Evolutionary conservation across 2,888 invertebrate species (phyloP).

Genomic region (Argynnis bischoffii): DNA sequence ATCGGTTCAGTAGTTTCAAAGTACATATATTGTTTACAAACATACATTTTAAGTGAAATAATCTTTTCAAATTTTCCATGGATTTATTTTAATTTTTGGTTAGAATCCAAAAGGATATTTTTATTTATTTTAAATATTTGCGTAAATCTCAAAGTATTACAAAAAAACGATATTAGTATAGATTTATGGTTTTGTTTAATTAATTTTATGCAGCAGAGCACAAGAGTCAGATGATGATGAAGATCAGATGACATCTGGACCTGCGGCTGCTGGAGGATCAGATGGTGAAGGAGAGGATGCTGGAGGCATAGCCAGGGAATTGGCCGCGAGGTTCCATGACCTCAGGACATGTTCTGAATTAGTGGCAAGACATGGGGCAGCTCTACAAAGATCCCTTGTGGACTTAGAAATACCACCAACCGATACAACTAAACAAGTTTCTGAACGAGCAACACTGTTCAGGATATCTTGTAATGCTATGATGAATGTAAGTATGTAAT

Average conservation of each 20-base stretch:
- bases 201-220: slow-evolving; percentile 71
- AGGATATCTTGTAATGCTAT: slow-evolving; percentile 97
- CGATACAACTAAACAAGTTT: slow-evolving; percentile 92
- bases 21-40: too few species aligned
- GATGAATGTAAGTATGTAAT: slow-evolving; percentile 87
- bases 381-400: slow-evolving; percentile 89
- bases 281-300: slow-evolving; percentile 82
- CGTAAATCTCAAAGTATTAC: too few species aligned
- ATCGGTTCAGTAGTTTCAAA: too few species aligned
- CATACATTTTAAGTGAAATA: too few species aligned
- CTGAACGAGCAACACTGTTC: slow-evolving; percentile 97
- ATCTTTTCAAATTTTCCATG: too few species aligned
- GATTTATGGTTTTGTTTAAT: neutral
- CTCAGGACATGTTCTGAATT: slow-evolving; percentile 95
- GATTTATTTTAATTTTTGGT: too few species aligned
- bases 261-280: slow-evolving; percentile 72
- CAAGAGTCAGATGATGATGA: slow-evolving; percentile 90
- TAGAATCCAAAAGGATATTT: too few species aligned
- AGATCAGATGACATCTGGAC: slow-evolving; percentile 82
- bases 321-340: slow-evolving; percentile 90
- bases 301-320: slow-evolving; percentile 85
- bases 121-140: too few species aligned
- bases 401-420: slow-evolving; percentile 89
- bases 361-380: slow-evolving; percentile 93
- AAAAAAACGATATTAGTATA: too few species aligned